Evolutionary conservation across 2,888 invertebrate genomes (phyloP).

Genomic region (Diplolepis rosae): DNA sequence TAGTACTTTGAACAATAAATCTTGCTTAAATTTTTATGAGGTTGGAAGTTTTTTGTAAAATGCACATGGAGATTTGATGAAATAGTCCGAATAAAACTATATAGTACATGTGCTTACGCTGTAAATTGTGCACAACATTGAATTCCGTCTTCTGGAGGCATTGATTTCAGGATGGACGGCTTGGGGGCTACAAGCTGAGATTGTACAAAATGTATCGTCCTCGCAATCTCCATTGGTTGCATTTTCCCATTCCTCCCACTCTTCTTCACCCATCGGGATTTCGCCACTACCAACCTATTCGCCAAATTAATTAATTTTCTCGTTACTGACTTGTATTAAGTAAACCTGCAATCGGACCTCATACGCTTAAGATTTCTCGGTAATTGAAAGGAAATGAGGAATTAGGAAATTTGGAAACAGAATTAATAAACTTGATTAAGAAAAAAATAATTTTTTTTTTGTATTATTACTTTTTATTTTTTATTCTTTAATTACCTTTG

Average conservation of each 20-base stretch:
- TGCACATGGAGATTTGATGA: neutral
- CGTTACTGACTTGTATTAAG: neutral
- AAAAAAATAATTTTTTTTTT: neutral
- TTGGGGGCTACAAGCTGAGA: constrained; percentile 61
- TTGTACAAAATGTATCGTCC: constrained; percentile 56
- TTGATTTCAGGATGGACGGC: constrained; percentile 63
- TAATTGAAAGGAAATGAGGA: neutral
- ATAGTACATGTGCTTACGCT: constrained; percentile 78
- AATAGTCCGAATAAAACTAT: constrained; percentile 11
- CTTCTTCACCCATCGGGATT: constrained; percentile 84
- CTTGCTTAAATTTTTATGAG: constrained; percentile 10
- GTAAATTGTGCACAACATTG: constrained; percentile 80
- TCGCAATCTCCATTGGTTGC: constrained; percentile 60
- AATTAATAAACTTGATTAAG: neutral
- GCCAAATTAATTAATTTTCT: constrained; percentile 32
- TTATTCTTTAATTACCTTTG: constrained; percentile 78
- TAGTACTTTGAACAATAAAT: neutral
- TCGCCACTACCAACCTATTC: constrained; percentile 87
- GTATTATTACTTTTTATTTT: neutral
- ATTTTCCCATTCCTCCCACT: constrained; percentile 83
- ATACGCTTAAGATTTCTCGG: neutral
- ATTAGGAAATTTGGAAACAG: neutral
- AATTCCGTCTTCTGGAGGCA: constrained; percentile 75
- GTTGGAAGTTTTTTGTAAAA: neutral
- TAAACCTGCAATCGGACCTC: constrained; percentile 14